A percentile compares a stretch with the other conserved stretches of the same genome.
Evolutionary conservation across 2,888 invertebrate genomes (phyloP).

Genomic region (Diplazon laetatorius): DNA sequence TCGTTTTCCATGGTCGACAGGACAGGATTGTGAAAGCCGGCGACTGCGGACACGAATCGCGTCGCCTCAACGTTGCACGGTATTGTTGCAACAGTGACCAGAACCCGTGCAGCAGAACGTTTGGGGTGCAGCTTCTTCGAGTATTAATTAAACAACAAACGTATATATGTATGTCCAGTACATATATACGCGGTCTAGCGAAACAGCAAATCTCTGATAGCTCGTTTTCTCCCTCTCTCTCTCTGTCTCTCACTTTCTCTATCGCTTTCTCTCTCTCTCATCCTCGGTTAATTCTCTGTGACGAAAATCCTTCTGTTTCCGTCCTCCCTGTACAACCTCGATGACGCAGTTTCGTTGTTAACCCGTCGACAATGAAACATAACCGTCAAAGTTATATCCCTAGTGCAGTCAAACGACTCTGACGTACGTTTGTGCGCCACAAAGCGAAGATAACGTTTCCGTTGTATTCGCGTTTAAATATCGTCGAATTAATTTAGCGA

Average conservation of each 20-base stretch:
- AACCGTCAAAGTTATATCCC: neutral
- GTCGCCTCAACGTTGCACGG: neutral
- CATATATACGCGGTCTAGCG: no score
- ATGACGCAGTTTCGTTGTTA: neutral
- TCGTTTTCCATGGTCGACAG: neutral
- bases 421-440: no score
- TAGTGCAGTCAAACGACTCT: neutral
- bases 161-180: no score
- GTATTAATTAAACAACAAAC: slow-evolving; percentile 8
- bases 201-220: no score
- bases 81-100: neutral
- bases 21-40: no score
- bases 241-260: neutral
- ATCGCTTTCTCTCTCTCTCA: no score
- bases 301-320: no score
- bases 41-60: neutral
- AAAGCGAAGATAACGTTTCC: no score
- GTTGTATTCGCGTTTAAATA: neutral
- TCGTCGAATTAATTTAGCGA: no score
- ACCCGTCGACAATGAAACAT: neutral
- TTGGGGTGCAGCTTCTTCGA: neutral
- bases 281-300: no score
- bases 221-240: neutral
- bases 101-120: neutral
- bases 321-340: neutral